Base-by-base conservation (phyloP, 2,888 invertebrate genomes). In the Clunio marinus region DNA sequence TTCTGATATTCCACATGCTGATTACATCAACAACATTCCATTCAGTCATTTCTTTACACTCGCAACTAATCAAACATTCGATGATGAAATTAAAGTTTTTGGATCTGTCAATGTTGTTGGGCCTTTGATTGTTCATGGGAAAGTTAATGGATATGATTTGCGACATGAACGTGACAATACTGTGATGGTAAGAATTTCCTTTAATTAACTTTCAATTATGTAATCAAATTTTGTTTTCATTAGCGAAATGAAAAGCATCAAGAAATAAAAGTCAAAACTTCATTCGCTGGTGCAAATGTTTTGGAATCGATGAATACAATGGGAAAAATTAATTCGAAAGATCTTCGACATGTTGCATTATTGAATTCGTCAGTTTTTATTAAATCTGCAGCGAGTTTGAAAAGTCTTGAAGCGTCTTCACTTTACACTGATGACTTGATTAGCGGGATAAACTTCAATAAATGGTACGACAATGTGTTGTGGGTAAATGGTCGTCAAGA, bases 81-180 rank as follows among this genome's bases (percentile, higher is more conserved):
- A 74, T 0, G 72, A 74, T 7, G 71, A 73, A 17, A 70, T 84
- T 1, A 67, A 72, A 1, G 76, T 82, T 59, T 72, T 72, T 0
- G 75, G 81, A 69, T 69, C 83, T 8, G 71, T 63, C 2, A 22
- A 1, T 5, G 35, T 51, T 74, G 55, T 75, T 82, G 1, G 69
- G 1, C 51, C 70, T 1, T 70, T 80, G 1, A 46, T 32, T 0
- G 73, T 75, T 0, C 70, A 72, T 13, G 78, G 77, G 1, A 70
- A 37, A 0, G 72, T 82, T 0, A 85, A 85, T 72, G 77, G 74
- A 0, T 70, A 77, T 1, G 74, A 80, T 71, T 73, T 85, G 17
- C 69, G 73, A 1, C 70, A 76, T 37, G 82, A 83, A 72, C 79
- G 77, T 68, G 69, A 74, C 17, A 82, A 83, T 70, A 83, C 84